These are phyloP conservation scores for Lordiphosa collinella DNA, from an alignment of 1,140 invertebrate genomes.

Conservation along the genomic window DNA sequence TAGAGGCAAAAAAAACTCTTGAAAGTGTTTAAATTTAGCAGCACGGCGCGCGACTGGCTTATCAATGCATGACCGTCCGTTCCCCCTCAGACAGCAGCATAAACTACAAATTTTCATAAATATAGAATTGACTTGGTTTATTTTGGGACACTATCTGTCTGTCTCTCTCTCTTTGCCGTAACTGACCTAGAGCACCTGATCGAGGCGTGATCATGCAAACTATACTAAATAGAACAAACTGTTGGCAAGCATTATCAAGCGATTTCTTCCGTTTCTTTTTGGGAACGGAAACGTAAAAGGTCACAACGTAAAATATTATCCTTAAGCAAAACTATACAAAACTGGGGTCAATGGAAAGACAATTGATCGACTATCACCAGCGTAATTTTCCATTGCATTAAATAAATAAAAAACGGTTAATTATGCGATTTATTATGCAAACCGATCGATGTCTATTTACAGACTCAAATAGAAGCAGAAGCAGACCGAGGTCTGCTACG, in stretches of 20 bases:
- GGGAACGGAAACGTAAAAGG: slow-evolving; percentile 2
- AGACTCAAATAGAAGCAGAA: slow-evolving; percentile 33
- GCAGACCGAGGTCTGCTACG: slow-evolving; percentile 33
- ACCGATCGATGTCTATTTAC: slow-evolving; percentile 53
- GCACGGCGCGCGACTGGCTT: slow-evolving; percentile 53
- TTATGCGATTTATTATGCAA: slow-evolving; percentile 75
- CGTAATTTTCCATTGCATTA: slow-evolving; percentile 51
- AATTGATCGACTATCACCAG: slow-evolving; percentile 16
- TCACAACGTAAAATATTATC: slow-evolving; percentile 1
- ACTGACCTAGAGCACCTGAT: slow-evolving; percentile 74
- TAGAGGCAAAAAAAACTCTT: slow-evolving; percentile 18
- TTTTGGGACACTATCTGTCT: slow-evolving; percentile 43
- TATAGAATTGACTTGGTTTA: slow-evolving; percentile 54
- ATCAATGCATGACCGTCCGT: no score
- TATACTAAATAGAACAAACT: slow-evolving; percentile 7
- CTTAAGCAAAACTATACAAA: slow-evolving; percentile 1
- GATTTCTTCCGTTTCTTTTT: slow-evolving; percentile 1
- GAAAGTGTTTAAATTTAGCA: slow-evolving; percentile 55
- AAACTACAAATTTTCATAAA: slow-evolving; percentile 62
- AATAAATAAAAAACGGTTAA: slow-evolving; percentile 50
- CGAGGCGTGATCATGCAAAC: slow-evolving; percentile 57
- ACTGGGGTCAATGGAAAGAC: slow-evolving; percentile 8
- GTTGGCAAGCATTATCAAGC: slow-evolving; percentile 1
- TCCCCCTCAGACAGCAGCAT: no score
- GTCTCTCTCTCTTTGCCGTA: slow-evolving; percentile 47